A percentile compares a stretch with the other conserved stretches of the same genome.
Evolutionary conservation across 2,113 vertebrate species (phyloP).

Genomic region (Hypocryptadius cinnamomeus): DNA sequence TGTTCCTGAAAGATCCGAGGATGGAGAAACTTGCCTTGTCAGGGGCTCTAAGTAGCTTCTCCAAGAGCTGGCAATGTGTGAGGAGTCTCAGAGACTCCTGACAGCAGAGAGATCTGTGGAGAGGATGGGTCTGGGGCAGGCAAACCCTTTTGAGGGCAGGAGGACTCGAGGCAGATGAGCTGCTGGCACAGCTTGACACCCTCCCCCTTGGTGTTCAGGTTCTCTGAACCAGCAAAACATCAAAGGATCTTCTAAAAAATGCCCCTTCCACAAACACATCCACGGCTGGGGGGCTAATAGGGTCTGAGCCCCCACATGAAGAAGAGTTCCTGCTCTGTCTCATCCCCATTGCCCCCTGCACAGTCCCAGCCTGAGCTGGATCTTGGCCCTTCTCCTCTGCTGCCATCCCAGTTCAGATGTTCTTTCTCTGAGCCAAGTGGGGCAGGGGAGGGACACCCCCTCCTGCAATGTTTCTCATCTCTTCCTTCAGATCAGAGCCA

Average conservation of each 20-base stretch:
- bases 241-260: fast-evolving
- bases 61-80: neutral
- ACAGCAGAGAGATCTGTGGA: too few relatives aligned
- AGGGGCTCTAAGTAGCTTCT: neutral
- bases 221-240: neutral
- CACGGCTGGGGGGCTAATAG: fast-evolving
- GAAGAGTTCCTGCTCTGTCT: neutral
- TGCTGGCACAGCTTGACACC: neutral
- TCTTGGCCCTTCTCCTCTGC: neutral
- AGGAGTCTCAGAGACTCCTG: neutral
- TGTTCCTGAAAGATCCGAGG: neutral
- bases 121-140: neutral
- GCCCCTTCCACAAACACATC: neutral
- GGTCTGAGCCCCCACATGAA: fast-evolving
- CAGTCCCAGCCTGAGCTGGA: neutral
- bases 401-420: neutral
- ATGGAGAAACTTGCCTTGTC: neutral
- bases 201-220: neutral
- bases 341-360: neutral
- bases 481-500: neutral
- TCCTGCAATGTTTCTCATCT: neutral
- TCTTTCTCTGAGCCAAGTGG: neutral
- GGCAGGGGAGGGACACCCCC: neutral
- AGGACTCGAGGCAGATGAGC: neutral
- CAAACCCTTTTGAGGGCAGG: neutral